Percentiles rank a stretch among this genome's conserved stretches.
Conservation (phyloP, 2,113 vertebrate species). For the Nerophis lumbriciformis region DNA sequence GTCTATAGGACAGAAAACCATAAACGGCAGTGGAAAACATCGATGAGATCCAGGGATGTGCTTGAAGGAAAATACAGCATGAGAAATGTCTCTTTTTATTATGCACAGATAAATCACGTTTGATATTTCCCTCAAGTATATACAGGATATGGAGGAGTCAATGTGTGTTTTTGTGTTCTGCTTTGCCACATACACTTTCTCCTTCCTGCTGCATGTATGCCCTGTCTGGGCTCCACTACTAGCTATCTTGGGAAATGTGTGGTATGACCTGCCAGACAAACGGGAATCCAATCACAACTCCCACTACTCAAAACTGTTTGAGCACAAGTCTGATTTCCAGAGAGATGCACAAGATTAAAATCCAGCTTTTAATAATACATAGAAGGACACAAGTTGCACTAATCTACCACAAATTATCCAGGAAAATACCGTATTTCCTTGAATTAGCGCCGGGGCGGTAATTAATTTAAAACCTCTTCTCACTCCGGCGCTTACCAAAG, state of each 20-base stretch:
- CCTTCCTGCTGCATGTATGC: conserved; percentile 47
- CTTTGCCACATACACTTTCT: conserved; percentile 21
- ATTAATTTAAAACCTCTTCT: too few relatives aligned
- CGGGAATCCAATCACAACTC: conserved; percentile 54
- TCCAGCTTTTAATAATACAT: conserved; percentile 2
- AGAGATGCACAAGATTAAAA: conserved; percentile 12
- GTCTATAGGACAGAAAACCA: conserved; percentile 5
- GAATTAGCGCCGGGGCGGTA: too few relatives aligned
- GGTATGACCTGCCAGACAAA: conserved; percentile 46
- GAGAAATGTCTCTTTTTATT: conserved; percentile 22
- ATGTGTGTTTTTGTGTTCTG: conserved; percentile 17
- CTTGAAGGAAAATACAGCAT: conserved; percentile 24
- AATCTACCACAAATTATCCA: conserved; percentile 27
- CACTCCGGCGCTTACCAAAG: too few relatives aligned
- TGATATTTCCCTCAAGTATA: conserved; percentile 19
- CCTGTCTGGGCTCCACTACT: conserved; percentile 19
- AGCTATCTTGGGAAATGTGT: conserved; percentile 49
- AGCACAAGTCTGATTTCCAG: conserved; percentile 16
- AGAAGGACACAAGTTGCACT: conserved; percentile 8
- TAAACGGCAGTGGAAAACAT: conserved; percentile 11
- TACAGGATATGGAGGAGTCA: conserved; percentile 10
- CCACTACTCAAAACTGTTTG: conserved; percentile 28
- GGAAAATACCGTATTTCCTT: too few relatives aligned
- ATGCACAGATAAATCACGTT: conserved; percentile 35
- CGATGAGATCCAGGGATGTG: conserved; percentile 34